Evolutionary conservation across 2,888 invertebrate species (phyloP).

Genomic region (Amiota mariae): DNA sequence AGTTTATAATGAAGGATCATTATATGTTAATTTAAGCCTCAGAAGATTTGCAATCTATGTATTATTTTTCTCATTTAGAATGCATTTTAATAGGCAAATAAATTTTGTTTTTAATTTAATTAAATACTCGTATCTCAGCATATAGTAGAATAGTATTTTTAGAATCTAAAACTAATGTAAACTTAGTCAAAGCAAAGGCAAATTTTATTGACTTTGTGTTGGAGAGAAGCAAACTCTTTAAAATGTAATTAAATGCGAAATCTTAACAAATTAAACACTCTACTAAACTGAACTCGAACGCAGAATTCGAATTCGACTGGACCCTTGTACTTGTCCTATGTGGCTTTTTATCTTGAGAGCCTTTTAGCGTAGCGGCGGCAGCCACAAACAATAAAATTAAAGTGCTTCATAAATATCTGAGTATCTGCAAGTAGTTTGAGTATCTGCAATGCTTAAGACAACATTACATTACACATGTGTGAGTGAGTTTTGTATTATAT

Average conservation of each 20-base stretch:
- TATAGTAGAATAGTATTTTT: background rate
- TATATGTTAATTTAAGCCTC: no score
- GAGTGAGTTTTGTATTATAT: background rate
- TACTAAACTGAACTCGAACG: no score
- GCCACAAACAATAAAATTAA: conserved; percentile 51
- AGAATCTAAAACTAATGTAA: no score
- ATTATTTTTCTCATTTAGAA: background rate
- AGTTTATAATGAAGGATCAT: no score
- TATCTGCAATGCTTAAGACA: conserved; percentile 51
- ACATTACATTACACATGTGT: conserved; percentile 44
- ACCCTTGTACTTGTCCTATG: background rate
- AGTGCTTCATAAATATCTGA: conserved; percentile 50
- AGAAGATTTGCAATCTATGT: no score
- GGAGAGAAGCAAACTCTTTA: conserved; percentile 42
- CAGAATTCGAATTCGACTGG: conserved; percentile 32
- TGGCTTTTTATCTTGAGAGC: background rate
- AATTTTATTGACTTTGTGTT: no score
- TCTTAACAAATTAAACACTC: conserved; percentile 7
- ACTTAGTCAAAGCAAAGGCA: no score
- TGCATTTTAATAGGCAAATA: background rate
- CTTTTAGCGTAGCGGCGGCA: conserved; percentile 33
- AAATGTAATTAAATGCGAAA: conserved; percentile 54
- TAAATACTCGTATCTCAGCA: conserved; percentile 39
- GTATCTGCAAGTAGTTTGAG: conserved; percentile 31
- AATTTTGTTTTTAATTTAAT: background rate